Percentiles rank a stretch among this genome's conserved stretches.
Conservation (phyloP, 2,797 vertebrate genomes). For the Okamejei kenojei region DNA sequence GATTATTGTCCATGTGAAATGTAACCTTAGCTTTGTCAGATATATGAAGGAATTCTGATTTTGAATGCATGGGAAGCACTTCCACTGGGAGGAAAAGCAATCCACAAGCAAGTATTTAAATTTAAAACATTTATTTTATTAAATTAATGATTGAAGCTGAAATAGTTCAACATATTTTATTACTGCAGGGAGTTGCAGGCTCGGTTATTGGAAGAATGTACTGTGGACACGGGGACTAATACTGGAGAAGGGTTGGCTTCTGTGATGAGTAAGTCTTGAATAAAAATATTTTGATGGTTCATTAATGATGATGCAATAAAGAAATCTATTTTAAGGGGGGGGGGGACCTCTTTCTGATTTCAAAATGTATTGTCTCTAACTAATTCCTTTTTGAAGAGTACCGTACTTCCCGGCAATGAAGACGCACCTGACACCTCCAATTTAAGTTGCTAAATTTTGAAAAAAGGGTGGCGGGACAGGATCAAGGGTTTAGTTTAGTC, state of each 20-base stretch:
- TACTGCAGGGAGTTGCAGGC: constrained; percentile 74
- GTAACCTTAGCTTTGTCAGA: constrained; percentile 64
- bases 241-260: constrained; percentile 78
- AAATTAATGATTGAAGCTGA: not conserved
- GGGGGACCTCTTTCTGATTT: not conserved
- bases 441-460: too few species aligned
- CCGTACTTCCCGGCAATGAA: too few species aligned
- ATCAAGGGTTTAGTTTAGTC: too few species aligned
- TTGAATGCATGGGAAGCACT: constrained; percentile 90
- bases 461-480: too few species aligned
- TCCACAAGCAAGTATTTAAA: constrained; percentile 79
- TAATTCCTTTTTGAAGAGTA: not conserved
- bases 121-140: not conserved
- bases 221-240: constrained; percentile 76
- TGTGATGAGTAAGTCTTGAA: constrained; percentile 70
- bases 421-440: too few species aligned
- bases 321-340: not conserved
- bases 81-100: constrained; percentile 85
- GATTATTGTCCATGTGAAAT: not conserved
- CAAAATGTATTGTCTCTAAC: not conserved
- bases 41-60: constrained; percentile 90
- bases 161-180: constrained; percentile 15
- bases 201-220: constrained; percentile 82
- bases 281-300: not conserved
- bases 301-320: not conserved